phyloP scores from a whole-genome alignment of 2,888 invertebrate genomes.

The Melieria picta region DNA sequence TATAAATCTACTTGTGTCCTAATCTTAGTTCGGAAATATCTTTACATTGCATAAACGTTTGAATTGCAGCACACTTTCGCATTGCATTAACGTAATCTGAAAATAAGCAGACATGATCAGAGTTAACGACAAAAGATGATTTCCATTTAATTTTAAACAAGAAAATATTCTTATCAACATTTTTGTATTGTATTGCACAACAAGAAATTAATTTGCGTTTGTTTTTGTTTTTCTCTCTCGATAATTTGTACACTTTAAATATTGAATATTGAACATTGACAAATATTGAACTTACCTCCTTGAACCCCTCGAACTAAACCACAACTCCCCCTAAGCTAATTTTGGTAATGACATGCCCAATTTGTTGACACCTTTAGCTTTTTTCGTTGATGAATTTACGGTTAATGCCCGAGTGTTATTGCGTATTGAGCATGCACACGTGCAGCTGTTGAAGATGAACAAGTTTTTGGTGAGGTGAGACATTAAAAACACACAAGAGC shows the following conservation, averaged over 20 bases:
- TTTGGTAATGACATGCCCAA: not conserved
- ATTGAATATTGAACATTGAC: too few relatives aligned
- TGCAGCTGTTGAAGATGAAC: conserved; percentile 3
- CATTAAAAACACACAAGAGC: conserved; percentile 65
- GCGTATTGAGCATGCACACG: too few relatives aligned
- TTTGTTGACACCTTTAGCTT: too few relatives aligned
- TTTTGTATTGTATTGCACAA: conserved; percentile 44
- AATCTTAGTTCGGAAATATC: conserved; percentile 30
- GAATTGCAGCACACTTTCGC: not conserved
- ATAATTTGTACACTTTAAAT: conserved; percentile 18
- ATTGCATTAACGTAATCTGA: too few relatives aligned
- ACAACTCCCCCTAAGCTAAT: too few relatives aligned
- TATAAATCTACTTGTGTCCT: conserved; percentile 39
- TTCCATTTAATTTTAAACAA: conserved; percentile 53
- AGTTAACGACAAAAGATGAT: conserved; percentile 43
- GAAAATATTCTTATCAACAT: conserved; percentile 35
- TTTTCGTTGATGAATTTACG: too few relatives aligned
- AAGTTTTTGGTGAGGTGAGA: conserved; percentile 65
- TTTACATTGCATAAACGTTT: conserved; percentile 16
- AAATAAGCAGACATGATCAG: too few relatives aligned
- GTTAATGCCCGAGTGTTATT: too few relatives aligned
- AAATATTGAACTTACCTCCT: too few relatives aligned
- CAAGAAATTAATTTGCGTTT: conserved; percentile 58
- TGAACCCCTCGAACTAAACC: too few relatives aligned
- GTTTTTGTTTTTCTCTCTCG: conserved; percentile 60